Conservation (phyloP, 2,797 vertebrate species). For the Alauda arvensis region DNA sequence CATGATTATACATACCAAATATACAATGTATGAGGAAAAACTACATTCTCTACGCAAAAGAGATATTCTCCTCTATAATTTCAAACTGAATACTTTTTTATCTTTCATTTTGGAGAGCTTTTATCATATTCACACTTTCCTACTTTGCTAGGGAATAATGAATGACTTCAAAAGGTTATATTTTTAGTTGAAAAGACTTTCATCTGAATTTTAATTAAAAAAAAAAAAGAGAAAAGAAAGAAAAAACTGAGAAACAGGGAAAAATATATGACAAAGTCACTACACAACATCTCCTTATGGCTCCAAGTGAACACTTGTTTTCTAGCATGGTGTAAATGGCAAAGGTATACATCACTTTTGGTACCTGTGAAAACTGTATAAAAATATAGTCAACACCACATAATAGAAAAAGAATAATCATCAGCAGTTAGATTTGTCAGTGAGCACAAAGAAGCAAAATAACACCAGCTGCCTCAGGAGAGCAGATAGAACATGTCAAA, state of each 20-base stretch:
- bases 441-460: not conserved
- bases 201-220: not conserved
- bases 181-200: constrained; percentile 32
- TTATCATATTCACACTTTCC: constrained; percentile 14
- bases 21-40: not conserved
- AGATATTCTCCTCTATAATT: not conserved
- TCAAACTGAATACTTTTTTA: constrained; percentile 20
- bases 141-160: constrained; percentile 15
- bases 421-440: not conserved
- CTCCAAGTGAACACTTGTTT: not conserved
- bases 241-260: not conserved
- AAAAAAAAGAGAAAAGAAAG: not conserved
- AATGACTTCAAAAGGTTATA: constrained; percentile 37
- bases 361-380: not conserved
- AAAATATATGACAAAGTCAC: not conserved
- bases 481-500: not conserved
- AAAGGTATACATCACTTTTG: not conserved
- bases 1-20: constrained; percentile 3
- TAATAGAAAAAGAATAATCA: not conserved
- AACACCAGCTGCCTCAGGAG: not conserved
- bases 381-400: not conserved
- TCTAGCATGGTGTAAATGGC: not conserved
- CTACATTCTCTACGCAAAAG: not conserved
- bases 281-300: not conserved
- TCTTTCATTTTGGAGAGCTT: constrained; percentile 32